Percentiles rank a stretch among this genome's conserved stretches.
Evolutionary conservation across 2,888 invertebrate genomes (phyloP).

Genomic region (Hetaerina titia): DNA sequence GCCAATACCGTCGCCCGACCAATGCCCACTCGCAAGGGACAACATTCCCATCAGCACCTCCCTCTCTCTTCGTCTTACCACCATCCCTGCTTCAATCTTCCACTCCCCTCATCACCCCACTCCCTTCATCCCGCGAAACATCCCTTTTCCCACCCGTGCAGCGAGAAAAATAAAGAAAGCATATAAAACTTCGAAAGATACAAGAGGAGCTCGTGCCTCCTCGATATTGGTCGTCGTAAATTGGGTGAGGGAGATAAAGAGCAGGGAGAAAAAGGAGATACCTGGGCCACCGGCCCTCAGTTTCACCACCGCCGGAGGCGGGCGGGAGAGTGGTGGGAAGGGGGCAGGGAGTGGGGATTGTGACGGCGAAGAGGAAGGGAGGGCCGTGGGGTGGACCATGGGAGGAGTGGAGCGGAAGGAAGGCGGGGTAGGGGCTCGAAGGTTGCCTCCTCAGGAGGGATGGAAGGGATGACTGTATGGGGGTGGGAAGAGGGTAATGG

Average conservation of each 20-base stretch:
- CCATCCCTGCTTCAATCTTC: neutral
- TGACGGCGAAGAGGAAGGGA: neutral
- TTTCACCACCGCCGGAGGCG: neutral
- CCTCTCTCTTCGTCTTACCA: neutral
- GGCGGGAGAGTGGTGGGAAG: neutral
- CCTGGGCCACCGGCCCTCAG: neutral
- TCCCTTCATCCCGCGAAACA: neutral
- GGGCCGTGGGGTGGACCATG: neutral
- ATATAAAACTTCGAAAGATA: conserved; percentile 10
- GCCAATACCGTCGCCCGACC: too few species aligned
- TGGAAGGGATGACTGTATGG: neutral
- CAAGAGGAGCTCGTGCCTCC: neutral
- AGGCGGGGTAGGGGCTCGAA: neutral
- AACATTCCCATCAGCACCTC: too few species aligned
- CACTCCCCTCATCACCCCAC: neutral
- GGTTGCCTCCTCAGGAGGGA: neutral
- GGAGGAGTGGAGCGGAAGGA: neutral
- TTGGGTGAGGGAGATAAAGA: neutral
- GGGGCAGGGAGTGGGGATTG: neutral
- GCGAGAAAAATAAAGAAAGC: neutral
- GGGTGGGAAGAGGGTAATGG: neutral
- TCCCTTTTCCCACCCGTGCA: neutral
- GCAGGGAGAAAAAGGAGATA: neutral
- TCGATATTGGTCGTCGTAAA: conserved; percentile 49
- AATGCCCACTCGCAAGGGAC: too few species aligned